A percentile compares a stretch with the other conserved stretches of the same genome.
phyloP scores from a whole-genome alignment of 2,888 invertebrate species.

The Aproaerema taeniolella region DNA sequence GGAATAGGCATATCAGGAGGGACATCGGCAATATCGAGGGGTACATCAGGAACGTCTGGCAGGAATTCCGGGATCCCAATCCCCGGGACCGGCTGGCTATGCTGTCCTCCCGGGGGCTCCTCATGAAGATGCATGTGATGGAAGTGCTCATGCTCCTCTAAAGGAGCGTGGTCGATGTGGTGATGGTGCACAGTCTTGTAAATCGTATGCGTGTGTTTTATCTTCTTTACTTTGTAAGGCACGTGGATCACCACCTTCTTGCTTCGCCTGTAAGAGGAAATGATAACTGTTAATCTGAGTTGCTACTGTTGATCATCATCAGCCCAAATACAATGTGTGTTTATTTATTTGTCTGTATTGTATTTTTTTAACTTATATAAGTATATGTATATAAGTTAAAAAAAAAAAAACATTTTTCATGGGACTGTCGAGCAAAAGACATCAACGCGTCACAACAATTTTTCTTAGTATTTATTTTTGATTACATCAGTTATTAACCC shows the following conservation, averaged over 20 bases:
- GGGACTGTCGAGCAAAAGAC: too few relatives aligned
- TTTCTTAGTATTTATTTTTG: too few relatives aligned
- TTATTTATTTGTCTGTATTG: too few relatives aligned
- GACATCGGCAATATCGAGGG: conserved; percentile 38
- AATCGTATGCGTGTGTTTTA: conserved; percentile 84
- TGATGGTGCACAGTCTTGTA: conserved; percentile 81
- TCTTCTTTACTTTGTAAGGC: conserved; percentile 81
- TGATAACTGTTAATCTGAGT: too few relatives aligned
- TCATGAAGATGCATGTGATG: conserved; percentile 66
- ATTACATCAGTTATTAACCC: too few relatives aligned
- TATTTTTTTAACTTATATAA: too few relatives aligned
- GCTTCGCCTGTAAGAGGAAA: conserved; percentile 69
- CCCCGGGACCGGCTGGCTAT: conserved; percentile 51
- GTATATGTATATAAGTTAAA: too few relatives aligned
- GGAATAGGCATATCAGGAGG: conserved; percentile 40
- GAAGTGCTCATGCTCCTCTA: conserved; percentile 70
- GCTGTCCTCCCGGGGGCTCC: conserved; percentile 40
- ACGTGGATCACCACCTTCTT: conserved; percentile 83
- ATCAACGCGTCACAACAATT: too few relatives aligned
- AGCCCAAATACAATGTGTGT: too few relatives aligned
- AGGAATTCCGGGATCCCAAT: conserved; percentile 63
- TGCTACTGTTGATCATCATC: too few relatives aligned
- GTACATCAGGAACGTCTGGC: conserved; percentile 50
- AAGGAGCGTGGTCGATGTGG: conserved; percentile 54
- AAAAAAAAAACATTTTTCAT: too few relatives aligned